Evolutionary conservation across 2,113 vertebrate genomes (phyloP), one percentile per base, ranked within the genome.

Genomic region (Scomber japonicus): DNA sequence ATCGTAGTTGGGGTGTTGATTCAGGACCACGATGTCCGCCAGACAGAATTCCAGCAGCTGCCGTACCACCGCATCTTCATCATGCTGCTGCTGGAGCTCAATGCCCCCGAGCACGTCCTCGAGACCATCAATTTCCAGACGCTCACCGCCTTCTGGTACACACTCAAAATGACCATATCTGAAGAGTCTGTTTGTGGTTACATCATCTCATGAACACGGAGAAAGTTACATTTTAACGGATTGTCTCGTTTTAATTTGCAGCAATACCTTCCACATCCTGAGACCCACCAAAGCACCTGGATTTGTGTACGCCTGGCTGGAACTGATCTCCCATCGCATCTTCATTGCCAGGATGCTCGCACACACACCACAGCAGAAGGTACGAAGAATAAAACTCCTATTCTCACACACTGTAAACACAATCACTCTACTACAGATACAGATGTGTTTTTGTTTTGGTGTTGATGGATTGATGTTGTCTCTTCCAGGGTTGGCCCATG

Each of bases 61-160:
- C 98, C 98, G 0, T 99, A 99, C 92, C 98, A 99, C 82, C 96
- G 98, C 49, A 99, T 99, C 61, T 99, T 99, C 91, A 99, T 99
- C 91, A 99, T 99, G 98, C 92, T 99, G 90, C 94, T 99, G 56
- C 83, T 99, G 89, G 98, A 99, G 94, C 96, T 99, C 84, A 99
- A 99, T 51, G 98, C 98, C 68, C 98, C 98, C 0, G 98, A 99
- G 83, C 98, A 99, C 3, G 98, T 99, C 12, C 93, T 99, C 68
- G 98, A 99, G 93, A 99, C 98, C 75, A 99, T 99, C 91, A 99
- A 99, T 95, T 99, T 99, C 90, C 98, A 99, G 95, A 99, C 98
- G 0, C 97, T 99, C 83, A 99, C 98, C 15, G 98, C 98, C 81
- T 99, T 99, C 92, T 99, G 98, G 98, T 99, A 16, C 3, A 3